phyloP scores from a whole-genome alignment of 2,888 invertebrate species.

The Salpingus planirostris region DNA sequence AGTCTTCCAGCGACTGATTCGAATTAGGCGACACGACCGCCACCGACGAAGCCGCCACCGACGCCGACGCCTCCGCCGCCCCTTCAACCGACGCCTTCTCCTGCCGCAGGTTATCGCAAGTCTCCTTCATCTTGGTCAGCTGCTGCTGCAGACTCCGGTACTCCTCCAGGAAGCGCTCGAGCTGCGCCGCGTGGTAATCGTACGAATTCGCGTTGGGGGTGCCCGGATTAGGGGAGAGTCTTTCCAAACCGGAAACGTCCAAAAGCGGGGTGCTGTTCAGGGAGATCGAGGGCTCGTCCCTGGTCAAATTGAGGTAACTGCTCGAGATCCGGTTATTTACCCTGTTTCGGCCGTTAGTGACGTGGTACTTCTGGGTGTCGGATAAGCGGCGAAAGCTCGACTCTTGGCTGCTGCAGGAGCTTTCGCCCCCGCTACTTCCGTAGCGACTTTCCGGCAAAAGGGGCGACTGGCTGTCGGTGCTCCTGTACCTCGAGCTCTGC shows the following conservation, averaged over 20 bases:
- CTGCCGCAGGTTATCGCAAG: conserved; percentile 57
- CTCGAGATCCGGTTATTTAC: conserved; percentile 50
- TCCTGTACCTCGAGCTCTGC: conserved; percentile 33
- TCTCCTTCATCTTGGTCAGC: conserved; percentile 71
- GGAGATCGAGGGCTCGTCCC: conserved; percentile 43
- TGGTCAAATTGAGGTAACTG: conserved; percentile 61
- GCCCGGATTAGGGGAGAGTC: conserved; percentile 17
- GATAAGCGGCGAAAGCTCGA: conserved; percentile 43
- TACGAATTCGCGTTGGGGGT: conserved; percentile 47
- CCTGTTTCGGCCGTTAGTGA: conserved; percentile 29
- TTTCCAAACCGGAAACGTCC: conserved; percentile 49
- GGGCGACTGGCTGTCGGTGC: conserved; percentile 65
- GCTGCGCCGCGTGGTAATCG: conserved; percentile 70
- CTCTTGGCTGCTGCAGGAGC: conserved; percentile 44
- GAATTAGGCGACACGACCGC: conserved; percentile 44
- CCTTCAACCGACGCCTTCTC: conserved; percentile 27
- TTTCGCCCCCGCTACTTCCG: conserved; percentile 63
- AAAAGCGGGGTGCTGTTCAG: conserved; percentile 51
- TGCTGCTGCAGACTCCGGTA: conserved; percentile 69
- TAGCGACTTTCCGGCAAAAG: conserved; percentile 60
- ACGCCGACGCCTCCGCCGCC: conserved; percentile 29
- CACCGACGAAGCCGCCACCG: conserved; percentile 37
- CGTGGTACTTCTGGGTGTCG: conserved; percentile 37
- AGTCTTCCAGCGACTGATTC: conserved; percentile 41
- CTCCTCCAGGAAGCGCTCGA: conserved; percentile 71